Base-by-base conservation (phyloP, 2,888 invertebrate species). In the Dusona sp. region DNA sequence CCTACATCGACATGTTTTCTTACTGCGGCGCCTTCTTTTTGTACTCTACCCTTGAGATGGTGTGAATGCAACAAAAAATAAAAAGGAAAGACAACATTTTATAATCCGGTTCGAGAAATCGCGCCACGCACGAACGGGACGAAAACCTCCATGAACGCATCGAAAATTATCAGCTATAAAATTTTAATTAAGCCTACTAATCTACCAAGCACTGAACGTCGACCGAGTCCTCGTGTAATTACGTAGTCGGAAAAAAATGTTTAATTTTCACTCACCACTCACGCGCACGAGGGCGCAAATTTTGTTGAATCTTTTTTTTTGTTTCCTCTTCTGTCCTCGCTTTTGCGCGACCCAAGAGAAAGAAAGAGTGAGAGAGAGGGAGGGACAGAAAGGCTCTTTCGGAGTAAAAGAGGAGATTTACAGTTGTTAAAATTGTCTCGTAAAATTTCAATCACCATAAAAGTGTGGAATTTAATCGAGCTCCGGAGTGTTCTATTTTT, bases 361-460 rank as follows among this genome's bases (percentile, higher is more conserved):
- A 13, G 65, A 36, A n/a, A 38, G 38, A 38, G 38, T 3, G 13
- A 22, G 67, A 22, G 38, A 11, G 67, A 67, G n/a, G 22, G 38
- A 67, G 36, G 36, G 38, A 45, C 51, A 54, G 67, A 74, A 54
- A 45, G 29, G 48, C n/a, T 57, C 79, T 83, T 72, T 51, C 57
- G 75, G 67, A 33, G 9, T 29, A 16, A 77, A 72, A 79, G 64
- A 73, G 42, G 74, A 78, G 85, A 88, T 87, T 88, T 85, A 89
- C 77, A 78, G 86, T 86, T 79, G 79, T 84, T 83, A 68, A 78
- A 87, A 79, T 70, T 81, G 86, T 90, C 88, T 88, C 90, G 90
- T 90, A 91, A 92, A 92, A 92, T 92, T 92, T 91, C 90, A 91
- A 92, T 92, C 91, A 91, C 88, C 90, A 91, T 92, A 91, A 92